Percentiles rank a stretch among this genome's conserved stretches.
Conservation (phyloP, 2,113 vertebrate genomes). For the Passer domesticus region DNA sequence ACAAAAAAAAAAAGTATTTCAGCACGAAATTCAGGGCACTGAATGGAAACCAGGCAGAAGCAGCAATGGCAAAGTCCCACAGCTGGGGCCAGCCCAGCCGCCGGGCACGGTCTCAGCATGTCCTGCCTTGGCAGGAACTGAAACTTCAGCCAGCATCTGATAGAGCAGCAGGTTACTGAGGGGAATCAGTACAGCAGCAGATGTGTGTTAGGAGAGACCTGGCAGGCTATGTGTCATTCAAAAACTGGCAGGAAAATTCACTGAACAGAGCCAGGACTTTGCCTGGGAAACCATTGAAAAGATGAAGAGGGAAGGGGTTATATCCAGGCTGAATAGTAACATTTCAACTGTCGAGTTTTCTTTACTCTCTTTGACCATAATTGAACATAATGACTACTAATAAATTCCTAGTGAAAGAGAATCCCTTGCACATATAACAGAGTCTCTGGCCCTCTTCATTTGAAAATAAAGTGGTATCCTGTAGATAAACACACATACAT, state of each 20-base stretch:
- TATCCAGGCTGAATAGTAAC: background rate
- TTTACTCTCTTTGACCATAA: background rate
- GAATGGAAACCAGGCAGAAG: background rate
- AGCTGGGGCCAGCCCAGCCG: background rate
- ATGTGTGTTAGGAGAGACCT: background rate
- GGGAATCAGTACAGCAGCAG: slow-evolving; percentile 1
- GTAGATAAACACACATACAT: background rate
- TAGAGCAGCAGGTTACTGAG: slow-evolving; percentile 12
- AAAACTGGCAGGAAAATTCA: background rate
- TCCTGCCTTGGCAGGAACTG: background rate
- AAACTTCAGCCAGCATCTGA: slow-evolving; percentile 7
- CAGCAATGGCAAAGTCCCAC: background rate
- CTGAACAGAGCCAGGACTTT: background rate
- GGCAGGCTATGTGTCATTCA: background rate
- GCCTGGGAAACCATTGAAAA: background rate
- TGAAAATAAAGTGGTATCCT: background rate
- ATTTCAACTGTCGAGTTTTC: background rate
- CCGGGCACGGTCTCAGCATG: background rate
- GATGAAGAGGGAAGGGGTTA: background rate
- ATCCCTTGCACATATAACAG: background rate
- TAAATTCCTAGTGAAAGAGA: background rate
- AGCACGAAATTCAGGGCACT: background rate
- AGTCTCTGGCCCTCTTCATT: background rate
- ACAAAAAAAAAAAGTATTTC: background rate
- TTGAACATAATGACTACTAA: background rate